Evolutionary conservation across 2,888 invertebrate species (phyloP), one percentile per base, ranked within the genome.

Genomic region (Tetanocera ferruginea): DNA sequence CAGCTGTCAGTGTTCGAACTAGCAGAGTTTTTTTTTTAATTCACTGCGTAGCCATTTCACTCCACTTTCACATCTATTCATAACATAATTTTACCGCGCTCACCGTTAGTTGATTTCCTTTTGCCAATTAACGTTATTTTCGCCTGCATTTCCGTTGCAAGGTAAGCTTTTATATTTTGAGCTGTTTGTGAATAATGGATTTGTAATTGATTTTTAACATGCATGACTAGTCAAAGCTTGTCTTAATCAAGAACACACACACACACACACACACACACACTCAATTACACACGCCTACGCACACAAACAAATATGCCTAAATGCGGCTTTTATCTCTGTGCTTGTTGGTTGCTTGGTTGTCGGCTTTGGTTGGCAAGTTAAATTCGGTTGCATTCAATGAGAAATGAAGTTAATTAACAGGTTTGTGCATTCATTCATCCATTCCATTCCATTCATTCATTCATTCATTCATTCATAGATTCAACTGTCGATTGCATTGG

Each of bases 201-300:
- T 80, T 70, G 74, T 79, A 79, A 79, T 80, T 79, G 78, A 79
- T 79, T 80, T 82, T 79, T 77, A 75, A 79, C 74, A 79, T 76
- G 78, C 81, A 78, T 80, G 77, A 77, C 31, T 80, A 80, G 80
- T 82, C 79, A 80, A 81, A 80, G 75, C 55, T 76, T 75, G 66
- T 76, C 67, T 78, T 70, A 78, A 75, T 73, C 66, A 69, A 66
- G 76, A 69, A 71, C 70, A 60, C 17, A 52, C 31, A 28, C 49
- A 70, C 55, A 67, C 49, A 34, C n/a, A 62, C 67, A 60, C 69
- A 25, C 43, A 70, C 55, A 67, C 49, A 34, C n/a, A 62, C 67
- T 49, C 69, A 25, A 31, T 25, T 43, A 34, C n/a, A 25, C 31
- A 23, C 43, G 14, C 23, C 28, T 60, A 77, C 43, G 19, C 66